Evolutionary conservation across 2,113 vertebrate genomes (phyloP).

Genomic region (Andinoacara biseriatus): DNA sequence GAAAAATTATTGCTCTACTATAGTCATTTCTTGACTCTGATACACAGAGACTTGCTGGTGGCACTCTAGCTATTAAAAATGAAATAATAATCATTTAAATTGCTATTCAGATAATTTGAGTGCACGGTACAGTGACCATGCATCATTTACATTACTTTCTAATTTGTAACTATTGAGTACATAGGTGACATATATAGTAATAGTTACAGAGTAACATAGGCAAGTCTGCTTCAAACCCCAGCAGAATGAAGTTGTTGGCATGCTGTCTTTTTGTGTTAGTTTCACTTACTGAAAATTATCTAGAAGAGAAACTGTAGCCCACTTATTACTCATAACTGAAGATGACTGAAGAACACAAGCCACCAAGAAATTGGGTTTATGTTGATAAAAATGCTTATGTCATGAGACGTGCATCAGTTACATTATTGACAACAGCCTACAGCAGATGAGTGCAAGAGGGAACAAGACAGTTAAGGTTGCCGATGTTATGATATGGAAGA

Average conservation of each 20-base stretch:
- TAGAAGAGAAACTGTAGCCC: constrained; percentile 1
- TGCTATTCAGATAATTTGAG: background rate
- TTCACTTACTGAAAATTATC: background rate
- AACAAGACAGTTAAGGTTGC: constrained; percentile 36
- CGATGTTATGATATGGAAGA: constrained; percentile 44
- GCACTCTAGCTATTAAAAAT: background rate
- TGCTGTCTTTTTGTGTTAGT: background rate
- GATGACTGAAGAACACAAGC: background rate
- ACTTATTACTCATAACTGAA: background rate
- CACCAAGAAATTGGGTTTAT: background rate
- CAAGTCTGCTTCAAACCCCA: constrained; percentile 1
- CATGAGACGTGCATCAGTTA: background rate
- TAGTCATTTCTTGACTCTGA: background rate
- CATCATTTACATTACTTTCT: background rate
- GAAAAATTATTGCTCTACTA: background rate
- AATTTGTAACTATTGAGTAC: background rate
- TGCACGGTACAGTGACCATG: background rate
- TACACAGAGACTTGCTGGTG: too few species aligned
- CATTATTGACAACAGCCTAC: background rate
- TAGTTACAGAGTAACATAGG: background rate
- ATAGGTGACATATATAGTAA: background rate
- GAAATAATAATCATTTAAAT: background rate
- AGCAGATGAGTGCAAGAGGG: background rate
- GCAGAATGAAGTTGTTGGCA: background rate
- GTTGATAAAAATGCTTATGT: constrained; percentile 7